A percentile compares a stretch with the other conserved stretches of the same genome.
Conservation (phyloP, 1,140 invertebrate species). For the Drosophila teissieri region DNA sequence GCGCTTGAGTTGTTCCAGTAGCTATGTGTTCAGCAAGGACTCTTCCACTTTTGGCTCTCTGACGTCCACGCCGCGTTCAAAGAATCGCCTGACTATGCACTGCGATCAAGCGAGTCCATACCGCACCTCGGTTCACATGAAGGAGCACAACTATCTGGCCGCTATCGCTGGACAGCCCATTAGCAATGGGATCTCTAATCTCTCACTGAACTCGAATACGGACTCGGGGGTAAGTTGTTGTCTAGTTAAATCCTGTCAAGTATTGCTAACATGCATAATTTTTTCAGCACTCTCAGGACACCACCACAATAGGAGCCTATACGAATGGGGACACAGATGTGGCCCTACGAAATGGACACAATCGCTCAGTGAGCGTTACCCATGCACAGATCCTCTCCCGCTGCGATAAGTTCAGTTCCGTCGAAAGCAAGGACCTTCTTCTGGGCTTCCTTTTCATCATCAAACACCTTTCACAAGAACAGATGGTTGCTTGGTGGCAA, state of each 20-base stretch:
- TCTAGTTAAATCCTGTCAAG: neutral
- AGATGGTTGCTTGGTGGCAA: constrained; percentile 96
- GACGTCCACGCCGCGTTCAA: constrained; percentile 85
- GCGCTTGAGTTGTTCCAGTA: constrained; percentile 86
- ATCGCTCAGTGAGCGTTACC: constrained; percentile 86
- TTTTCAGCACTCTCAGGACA: constrained; percentile 86
- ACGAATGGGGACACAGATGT: constrained; percentile 76
- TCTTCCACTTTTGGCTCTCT: constrained; percentile 71
- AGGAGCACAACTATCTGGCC: constrained; percentile 91
- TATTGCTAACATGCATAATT: neutral
- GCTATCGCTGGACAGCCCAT: constrained; percentile 91
- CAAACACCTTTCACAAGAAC: constrained; percentile 94
- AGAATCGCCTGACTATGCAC: constrained; percentile 86
- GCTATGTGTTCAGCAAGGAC: constrained; percentile 84
- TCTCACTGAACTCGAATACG: constrained; percentile 83
- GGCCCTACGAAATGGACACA: constrained; percentile 74
- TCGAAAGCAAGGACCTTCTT: constrained; percentile 90
- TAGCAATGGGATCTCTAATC: constrained; percentile 86
- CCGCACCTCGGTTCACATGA: constrained; percentile 86
- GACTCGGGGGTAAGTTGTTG: constrained; percentile 68
- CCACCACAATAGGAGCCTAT: constrained; percentile 86
- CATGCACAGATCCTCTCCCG: constrained; percentile 86
- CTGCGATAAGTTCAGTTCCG: constrained; percentile 90
- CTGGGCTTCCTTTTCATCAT: constrained; percentile 96
- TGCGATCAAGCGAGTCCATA: constrained; percentile 86